A percentile compares a stretch with the other conserved stretches of the same genome.
Evolutionary conservation across 2,797 vertebrate genomes (phyloP).

Genomic region (Enteromius trimaculatus): DNA sequence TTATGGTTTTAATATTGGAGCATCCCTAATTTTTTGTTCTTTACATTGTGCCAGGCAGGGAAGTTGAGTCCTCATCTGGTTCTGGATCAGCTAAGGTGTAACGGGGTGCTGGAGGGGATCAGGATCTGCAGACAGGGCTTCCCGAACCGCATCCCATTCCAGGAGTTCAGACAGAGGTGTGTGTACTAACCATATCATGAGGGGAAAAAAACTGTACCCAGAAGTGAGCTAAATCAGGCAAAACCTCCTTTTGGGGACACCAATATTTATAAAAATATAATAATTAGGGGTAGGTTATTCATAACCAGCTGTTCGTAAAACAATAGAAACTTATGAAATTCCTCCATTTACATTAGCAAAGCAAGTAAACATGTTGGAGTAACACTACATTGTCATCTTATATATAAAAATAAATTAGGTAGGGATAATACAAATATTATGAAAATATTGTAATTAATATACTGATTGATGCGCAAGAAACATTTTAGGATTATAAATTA

Average conservation of each 20-base stretch:
- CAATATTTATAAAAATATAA: not conserved
- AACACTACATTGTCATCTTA: no score
- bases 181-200: constrained; percentile 26
- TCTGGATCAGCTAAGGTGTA: constrained; percentile 90
- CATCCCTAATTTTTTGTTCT: not conserved
- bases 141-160: constrained; percentile 92
- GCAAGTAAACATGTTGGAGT: not conserved
- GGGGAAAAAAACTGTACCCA: not conserved
- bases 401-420: no score
- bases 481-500: no score
- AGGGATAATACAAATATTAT: no score
- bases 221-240: not conserved
- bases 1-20: not conserved
- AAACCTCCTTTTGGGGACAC: not conserved
- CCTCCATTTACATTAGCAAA: not conserved
- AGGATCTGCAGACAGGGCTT: constrained; percentile 94
- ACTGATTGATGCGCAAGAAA: no score
- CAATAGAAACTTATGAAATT: not conserved
- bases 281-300: no score
- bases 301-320: not conserved
- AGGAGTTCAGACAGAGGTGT: constrained; percentile 92
- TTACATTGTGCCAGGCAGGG: constrained; percentile 72
- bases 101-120: constrained; percentile 91
- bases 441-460: no score
- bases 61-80: constrained; percentile 86